Evolutionary conservation across 2,797 vertebrate species (phyloP).

Genomic region (Epinephelus coioides): DNA sequence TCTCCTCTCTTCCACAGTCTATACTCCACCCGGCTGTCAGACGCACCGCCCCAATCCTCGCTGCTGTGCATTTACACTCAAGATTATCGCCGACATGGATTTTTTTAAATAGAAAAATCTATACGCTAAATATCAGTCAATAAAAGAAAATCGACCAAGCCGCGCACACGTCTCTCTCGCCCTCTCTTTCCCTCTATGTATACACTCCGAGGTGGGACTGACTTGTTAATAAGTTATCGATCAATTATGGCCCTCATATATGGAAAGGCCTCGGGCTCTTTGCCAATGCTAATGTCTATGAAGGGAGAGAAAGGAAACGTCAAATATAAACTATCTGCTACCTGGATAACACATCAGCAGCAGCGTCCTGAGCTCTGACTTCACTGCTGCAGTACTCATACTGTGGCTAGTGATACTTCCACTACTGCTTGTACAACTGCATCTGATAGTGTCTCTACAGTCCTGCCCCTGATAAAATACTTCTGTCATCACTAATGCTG

Average conservation of each 20-base stretch:
- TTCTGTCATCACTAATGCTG: neutral
- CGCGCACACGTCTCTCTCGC: conserved; percentile 11
- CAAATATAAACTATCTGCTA: conserved; percentile 36
- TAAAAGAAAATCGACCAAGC: conserved; percentile 82
- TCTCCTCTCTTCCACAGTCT: conserved; percentile 11
- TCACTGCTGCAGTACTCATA: conserved; percentile 7
- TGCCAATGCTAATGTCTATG: conserved; percentile 71
- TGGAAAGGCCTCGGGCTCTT: conserved; percentile 70
- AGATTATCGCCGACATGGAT: conserved; percentile 88
- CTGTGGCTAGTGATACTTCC: neutral
- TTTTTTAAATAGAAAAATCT: conserved; percentile 91
- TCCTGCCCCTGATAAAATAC: neutral
- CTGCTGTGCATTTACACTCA: conserved; percentile 81
- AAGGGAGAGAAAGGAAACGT: conserved; percentile 47
- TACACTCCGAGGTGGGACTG: conserved; percentile 69
- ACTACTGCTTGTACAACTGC: neutral
- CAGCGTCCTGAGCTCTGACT: conserved; percentile 31
- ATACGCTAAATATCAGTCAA: conserved; percentile 90
- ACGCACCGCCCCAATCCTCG: conserved; percentile 68
- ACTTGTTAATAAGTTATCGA: conserved; percentile 87
- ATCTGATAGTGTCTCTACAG: neutral
- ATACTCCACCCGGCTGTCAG: conserved; percentile 46
- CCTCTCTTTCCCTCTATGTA: conserved; percentile 26
- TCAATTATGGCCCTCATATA: conserved; percentile 79
- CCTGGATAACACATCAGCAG: conserved; percentile 36